A percentile compares a stretch with the other conserved stretches of the same genome.
These are phyloP conservation scores for Ammospiza nelsoni DNA, from an alignment of 2,113 vertebrate genomes.

Conservation along the genomic window DNA sequence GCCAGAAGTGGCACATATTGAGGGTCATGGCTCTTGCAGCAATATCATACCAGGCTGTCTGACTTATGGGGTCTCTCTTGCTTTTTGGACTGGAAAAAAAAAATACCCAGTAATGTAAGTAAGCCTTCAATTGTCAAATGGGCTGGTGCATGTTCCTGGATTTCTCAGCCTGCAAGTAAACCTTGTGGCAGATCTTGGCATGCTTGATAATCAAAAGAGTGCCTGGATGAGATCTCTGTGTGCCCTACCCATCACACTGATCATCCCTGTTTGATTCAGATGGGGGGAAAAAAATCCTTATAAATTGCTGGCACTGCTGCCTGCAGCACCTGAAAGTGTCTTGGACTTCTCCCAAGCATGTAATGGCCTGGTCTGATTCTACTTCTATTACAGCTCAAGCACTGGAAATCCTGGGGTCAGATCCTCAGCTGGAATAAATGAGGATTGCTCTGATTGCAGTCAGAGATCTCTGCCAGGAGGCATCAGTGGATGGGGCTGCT, in stretches of 20 bases:
- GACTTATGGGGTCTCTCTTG: fast-evolving
- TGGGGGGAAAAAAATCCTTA: background rate
- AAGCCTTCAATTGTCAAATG: background rate
- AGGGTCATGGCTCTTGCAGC: background rate
- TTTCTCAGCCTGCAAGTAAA: background rate
- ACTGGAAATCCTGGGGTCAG: background rate
- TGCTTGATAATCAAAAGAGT: background rate
- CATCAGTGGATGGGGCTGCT: background rate
- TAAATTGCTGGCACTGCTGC: background rate
- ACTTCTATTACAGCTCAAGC: background rate
- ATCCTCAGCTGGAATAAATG: background rate
- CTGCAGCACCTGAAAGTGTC: background rate
- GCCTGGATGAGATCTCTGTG: background rate
- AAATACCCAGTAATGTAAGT: background rate
- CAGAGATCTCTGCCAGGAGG: background rate
- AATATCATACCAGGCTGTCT: background rate
- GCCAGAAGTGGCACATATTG: background rate
- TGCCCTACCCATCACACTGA: background rate
- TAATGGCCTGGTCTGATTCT: background rate
- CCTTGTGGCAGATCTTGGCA: background rate
- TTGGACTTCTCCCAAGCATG: background rate
- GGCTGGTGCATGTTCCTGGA: too few relatives aligned
- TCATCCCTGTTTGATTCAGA: background rate
- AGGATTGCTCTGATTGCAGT: background rate
- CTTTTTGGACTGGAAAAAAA: background rate